Conservation (phyloP, 2,113 vertebrate species). For the Rattus norvegicus region DNA sequence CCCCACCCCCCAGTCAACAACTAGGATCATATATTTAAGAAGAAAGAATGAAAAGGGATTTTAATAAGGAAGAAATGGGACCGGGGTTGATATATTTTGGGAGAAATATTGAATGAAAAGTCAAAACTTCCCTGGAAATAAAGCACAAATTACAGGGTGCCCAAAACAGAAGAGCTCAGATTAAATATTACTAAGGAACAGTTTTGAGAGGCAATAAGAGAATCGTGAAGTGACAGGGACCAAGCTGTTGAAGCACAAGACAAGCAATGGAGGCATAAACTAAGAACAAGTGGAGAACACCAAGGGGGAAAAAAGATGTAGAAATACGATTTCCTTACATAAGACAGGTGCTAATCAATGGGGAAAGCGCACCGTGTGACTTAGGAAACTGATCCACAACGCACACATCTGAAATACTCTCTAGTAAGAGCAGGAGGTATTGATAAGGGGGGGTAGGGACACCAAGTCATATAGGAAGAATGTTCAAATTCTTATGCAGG, state of each 20-base stretch:
- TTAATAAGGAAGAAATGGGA: not conserved
- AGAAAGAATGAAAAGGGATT: constrained; percentile 1
- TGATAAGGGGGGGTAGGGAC: not conserved
- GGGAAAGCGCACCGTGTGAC: not conserved
- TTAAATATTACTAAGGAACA: constrained; percentile 2
- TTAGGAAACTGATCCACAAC: constrained; percentile 6
- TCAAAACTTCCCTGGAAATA: constrained; percentile 20
- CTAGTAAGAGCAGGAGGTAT: not conserved
- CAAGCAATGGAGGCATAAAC: constrained; percentile 44
- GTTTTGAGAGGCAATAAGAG: not conserved
- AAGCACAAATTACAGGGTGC: constrained; percentile 25
- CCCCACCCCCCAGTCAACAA: not conserved
- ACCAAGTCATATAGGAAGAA: not conserved
- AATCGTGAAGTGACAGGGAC: not conserved
- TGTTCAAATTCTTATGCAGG: not conserved
- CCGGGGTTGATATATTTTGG: not conserved
- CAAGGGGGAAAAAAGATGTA: not conserved
- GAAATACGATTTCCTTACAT: constrained; percentile 9
- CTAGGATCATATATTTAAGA: not conserved
- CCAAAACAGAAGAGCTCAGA: not conserved
- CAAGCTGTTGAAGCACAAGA: not conserved
- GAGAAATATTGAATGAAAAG: constrained; percentile 4
- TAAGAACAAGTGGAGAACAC: constrained; percentile 32
- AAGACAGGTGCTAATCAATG: constrained; percentile 11
- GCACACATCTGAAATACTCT: not conserved